Percentiles rank a stretch among this genome's conserved stretches.
These are phyloP conservation scores for Sinocyclocheilus rhinocerous DNA, from an alignment of 2,113 vertebrate genomes.

Conservation along the genomic window DNA sequence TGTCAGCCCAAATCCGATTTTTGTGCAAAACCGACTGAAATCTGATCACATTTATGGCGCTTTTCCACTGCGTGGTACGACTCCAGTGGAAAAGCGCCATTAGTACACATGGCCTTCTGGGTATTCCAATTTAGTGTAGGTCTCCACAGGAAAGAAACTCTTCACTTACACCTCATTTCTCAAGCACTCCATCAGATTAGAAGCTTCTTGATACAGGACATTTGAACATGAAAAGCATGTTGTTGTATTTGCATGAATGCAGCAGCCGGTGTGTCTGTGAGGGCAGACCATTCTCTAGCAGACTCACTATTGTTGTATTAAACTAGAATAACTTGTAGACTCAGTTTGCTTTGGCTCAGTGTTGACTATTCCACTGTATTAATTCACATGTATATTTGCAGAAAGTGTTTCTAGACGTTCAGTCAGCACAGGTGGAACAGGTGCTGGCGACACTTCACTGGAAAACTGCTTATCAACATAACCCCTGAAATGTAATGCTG, in stretches of 20 bases:
- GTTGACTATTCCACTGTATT: neutral
- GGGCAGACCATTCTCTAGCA: neutral
- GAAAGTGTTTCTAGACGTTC: neutral
- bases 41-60: too few relatives aligned
- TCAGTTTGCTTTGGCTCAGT: constrained; percentile 22
- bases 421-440: neutral
- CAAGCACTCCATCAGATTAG: neutral
- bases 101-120: too few relatives aligned
- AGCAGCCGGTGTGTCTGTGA: neutral
- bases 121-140: neutral
- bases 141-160: neutral
- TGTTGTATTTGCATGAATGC: constrained; percentile 6
- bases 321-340: constrained; percentile 37
- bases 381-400: constrained; percentile 1
- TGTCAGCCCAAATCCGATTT: too few relatives aligned
- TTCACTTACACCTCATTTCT: neutral
- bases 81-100: too few relatives aligned
- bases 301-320: constrained; percentile 38
- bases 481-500: neutral
- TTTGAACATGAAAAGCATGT: constrained; percentile 19
- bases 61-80: too few relatives aligned
- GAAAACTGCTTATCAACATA: neutral
- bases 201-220: constrained; percentile 10
- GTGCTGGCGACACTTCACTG: neutral
- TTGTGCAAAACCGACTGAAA: too few relatives aligned